Base-by-base conservation (phyloP, 2,888 invertebrate species). In the Drosophila monieri region DNA sequence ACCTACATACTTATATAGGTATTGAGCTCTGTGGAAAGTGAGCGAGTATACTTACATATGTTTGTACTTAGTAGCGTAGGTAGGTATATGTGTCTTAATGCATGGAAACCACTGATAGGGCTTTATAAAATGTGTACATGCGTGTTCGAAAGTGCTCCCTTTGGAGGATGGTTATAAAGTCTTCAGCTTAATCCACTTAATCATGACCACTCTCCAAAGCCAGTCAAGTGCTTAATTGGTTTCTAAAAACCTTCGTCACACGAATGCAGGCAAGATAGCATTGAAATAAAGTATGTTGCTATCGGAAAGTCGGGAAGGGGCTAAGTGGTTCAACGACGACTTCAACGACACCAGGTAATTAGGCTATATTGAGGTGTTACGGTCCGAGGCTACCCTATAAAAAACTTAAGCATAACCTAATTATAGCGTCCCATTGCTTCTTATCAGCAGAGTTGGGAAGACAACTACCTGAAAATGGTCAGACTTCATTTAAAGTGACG, bases 21-120 rank as follows among this genome's bases (percentile, higher is more conserved):
- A 9, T 10, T 10, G 39, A 41, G 60, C 60, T 18, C 18, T 8
- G 39, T 18, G 60, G 60, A 30, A 60, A 60, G 30, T 30, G 47
- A 60, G 39, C 10, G 12, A 30, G 60, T 35, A 12, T 56, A 41
- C 5, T 3, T 30, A 30, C 39, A 51, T 67, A 52, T 32, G 46
- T 66, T 39, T 67, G 52, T 53, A 68, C 51, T 51, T 53, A 37
- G 18, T 30, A 39, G 30, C 32, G 49, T 37, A 18, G 27, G 30
- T 46, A 35, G 32, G 47, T n/a, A 21, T 12, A 8, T 37, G n/a
- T 23, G 32, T 41, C 37, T 15, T 9, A 35, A 12, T 32, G 44
- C 12, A 18, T 41, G 58, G 44, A 46, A 35, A 21, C n/a, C 48
- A 35, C 67, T 67, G 57, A 67, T 67, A 67, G 68, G 68, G 57